Base-by-base conservation (phyloP, 1,140 invertebrate species). In the Tetragonula clypearis region DNA sequence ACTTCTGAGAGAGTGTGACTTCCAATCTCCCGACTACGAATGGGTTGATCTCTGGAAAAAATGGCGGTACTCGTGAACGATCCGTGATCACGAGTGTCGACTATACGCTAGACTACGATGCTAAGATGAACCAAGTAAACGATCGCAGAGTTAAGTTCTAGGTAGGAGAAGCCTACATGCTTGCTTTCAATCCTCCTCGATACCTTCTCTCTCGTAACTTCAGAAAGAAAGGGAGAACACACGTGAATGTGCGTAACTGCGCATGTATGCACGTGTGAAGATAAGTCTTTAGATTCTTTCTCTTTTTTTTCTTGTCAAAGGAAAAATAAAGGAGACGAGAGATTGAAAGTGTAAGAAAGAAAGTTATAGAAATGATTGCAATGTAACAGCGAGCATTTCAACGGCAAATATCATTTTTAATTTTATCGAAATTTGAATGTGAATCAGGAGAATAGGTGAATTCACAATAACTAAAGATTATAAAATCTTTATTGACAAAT, bases 171-270 rank as follows among this genome's bases (percentile, higher is more conserved):
- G 66, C 60, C 23, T 69, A 23, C n/a, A 79, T 53, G n/a, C 62
- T 82, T 76, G 41, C 56, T 78, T 82, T 86, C 81, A 26, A 76
- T 85, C 71, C 74, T 81, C 60, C 84, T 75, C 62, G n/a, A 60
- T 69, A 74, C 79, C 17, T 85, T 86, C 85, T 87, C 82, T 87
- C 77, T 69, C 58, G n/a, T 19, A 21, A 21, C 60, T 71, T n/a
- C 19, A 23, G 58, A 83, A 83, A 86, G 76, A 74, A 68, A 89
- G 87, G 85, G 88, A 82, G 84, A 86, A 75, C 66, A 55, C 30
- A 55, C 2, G n/a, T 66, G 26, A 23, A 4, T 26, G 55, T 30
- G 3, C 15, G 41, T 68, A 12, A 15, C 26, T 12, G 35, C 21
- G 30, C 9, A 35, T 68, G 26, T 68, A 11, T 19, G 0, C 21